Evolutionary conservation across 2,797 vertebrate species (phyloP).

Genomic region (Pyrocephalus nanus): DNA sequence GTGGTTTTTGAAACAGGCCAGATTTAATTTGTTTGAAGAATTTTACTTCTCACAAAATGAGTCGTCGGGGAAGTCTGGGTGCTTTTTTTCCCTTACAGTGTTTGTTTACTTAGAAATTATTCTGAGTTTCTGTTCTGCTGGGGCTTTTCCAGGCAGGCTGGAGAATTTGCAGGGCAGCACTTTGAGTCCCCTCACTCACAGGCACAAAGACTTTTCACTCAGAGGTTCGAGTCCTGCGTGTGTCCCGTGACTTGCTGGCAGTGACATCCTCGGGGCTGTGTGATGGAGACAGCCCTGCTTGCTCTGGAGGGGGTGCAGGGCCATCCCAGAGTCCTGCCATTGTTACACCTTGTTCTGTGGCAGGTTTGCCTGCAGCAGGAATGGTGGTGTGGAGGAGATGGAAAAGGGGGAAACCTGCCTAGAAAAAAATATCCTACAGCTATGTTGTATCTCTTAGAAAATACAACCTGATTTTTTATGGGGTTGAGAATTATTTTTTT

Average conservation of each 20-base stretch:
- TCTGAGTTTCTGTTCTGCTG: background rate
- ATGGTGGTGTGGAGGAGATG: background rate
- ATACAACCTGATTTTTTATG: background rate
- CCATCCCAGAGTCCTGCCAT: background rate
- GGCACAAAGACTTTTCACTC: background rate
- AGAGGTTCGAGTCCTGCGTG: accelerated
- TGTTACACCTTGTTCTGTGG: background rate
- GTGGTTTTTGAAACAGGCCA: background rate
- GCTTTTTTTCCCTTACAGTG: background rate
- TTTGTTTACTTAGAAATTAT: accelerated
- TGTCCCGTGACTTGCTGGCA: background rate
- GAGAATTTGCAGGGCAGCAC: background rate
- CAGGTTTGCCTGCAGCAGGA: background rate
- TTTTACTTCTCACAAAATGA: background rate
- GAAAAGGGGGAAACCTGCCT: background rate
- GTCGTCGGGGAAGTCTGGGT: background rate
- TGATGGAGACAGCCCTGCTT: background rate
- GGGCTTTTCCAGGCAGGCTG: background rate
- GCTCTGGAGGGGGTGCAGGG: background rate
- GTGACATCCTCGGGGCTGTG: background rate
- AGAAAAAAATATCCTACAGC: background rate
- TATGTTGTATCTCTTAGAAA: background rate
- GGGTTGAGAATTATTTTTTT: background rate
- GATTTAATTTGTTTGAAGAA: background rate
- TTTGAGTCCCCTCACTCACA: background rate